A percentile compares a stretch with the other conserved stretches of the same genome.
These are phyloP conservation scores for Astur gentilis DNA, from an alignment of 2,113 vertebrate genomes.

Conservation along the genomic window DNA sequence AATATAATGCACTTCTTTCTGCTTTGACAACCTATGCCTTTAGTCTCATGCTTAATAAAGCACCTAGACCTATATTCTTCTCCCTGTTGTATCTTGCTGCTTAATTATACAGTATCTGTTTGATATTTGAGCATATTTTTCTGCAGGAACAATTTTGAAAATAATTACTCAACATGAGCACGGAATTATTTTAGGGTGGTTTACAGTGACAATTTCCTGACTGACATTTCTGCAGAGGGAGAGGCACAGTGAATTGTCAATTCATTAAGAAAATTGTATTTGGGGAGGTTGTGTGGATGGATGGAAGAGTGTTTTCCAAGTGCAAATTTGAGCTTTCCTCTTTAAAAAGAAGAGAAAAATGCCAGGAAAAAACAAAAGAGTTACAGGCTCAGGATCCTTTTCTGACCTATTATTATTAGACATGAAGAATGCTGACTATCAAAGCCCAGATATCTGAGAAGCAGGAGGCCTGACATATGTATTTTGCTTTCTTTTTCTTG, in stretches of 20 bases:
- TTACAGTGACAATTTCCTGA: background rate
- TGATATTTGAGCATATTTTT: conserved; percentile 55
- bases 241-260: background rate
- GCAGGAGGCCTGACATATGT: background rate
- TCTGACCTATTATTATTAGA: background rate
- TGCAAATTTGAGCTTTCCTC: background rate
- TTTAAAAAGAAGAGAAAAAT: background rate
- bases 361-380: background rate
- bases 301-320: background rate
- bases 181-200: conserved; percentile 40
- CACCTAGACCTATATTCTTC: conserved; percentile 41
- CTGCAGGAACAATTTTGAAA: conserved; percentile 32
- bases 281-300: background rate
- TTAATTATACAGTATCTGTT: conserved; percentile 63
- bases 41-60: conserved; percentile 55
- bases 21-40: background rate
- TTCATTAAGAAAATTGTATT: background rate
- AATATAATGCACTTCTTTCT: background rate
- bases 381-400: background rate
- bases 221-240: background rate
- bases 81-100: conserved; percentile 48
- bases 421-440: background rate
- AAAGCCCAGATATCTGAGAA: background rate
- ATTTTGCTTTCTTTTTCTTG: background rate
- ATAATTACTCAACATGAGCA: conserved; percentile 30